phyloP scores from a whole-genome alignment of 2,888 invertebrate genomes.

The Chelonus formosanus region DNA sequence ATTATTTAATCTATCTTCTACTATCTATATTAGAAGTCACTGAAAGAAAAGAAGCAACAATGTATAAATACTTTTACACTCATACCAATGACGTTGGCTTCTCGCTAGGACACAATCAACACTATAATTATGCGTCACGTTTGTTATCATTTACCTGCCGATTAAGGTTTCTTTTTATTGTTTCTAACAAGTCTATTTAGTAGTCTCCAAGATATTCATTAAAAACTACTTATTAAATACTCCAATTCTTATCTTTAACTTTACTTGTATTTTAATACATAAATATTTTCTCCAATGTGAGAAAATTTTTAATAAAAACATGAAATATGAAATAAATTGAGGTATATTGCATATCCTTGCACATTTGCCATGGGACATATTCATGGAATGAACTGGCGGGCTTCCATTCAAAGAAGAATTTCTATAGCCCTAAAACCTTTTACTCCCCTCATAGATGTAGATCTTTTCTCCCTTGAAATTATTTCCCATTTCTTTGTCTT shows the following conservation, averaged over 20 bases:
- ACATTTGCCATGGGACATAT: conserved; percentile 8
- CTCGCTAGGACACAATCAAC: conserved; percentile 5
- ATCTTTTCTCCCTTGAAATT: conserved; percentile 34
- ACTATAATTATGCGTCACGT: background rate
- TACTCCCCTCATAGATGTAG: conserved; percentile 30
- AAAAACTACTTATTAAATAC: no score
- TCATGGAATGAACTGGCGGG: conserved; percentile 24
- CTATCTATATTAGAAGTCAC: no score
- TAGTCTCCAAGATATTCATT: no score
- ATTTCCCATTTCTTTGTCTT: conserved; percentile 17
- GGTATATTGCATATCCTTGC: conserved; percentile 11
- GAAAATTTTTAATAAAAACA: background rate
- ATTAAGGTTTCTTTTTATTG: conserved; percentile 3
- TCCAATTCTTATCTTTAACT: no score
- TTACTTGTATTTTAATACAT: no score
- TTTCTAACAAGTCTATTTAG: background rate
- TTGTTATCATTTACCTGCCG: conserved; percentile 19
- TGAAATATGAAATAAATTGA: background rate
- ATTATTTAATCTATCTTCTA: no score
- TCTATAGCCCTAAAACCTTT: conserved; percentile 38
- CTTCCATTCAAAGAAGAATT: conserved; percentile 36
- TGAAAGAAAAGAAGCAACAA: no score
- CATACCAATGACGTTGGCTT: background rate
- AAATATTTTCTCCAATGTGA: no score
- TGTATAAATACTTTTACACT: no score